Evolutionary conservation across 1,140 invertebrate genomes (phyloP), one percentile per base, ranked within the genome.

Genomic region (Tyrophagus putrescentiae): DNA sequence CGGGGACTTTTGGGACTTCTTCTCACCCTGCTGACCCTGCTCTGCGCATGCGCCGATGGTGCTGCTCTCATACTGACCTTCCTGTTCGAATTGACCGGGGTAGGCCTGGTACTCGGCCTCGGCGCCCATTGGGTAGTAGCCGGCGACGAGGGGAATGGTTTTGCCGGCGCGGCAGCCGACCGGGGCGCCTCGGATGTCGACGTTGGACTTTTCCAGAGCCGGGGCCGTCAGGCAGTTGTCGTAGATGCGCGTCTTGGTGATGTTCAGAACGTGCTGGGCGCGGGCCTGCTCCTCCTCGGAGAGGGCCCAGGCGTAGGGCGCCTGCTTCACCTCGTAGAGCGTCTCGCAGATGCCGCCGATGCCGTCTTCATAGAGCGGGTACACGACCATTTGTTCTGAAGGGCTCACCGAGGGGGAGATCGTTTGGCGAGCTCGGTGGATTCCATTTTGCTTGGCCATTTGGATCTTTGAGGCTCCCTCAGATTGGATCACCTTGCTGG

Each of bases 221-320:
- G 63, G 63, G 27, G 56, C 36, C 6, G 63, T 60, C 28, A 64
- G 21, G 61, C 67, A 68, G 57, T 67, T 67, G 60, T 68, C 62
- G 48, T 65, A 68, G 33, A 64, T 62, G 27, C 61, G 42, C 23
- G 52, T 58, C 44, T 68, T 68, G 48, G 67, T 68, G 0, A 68
- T 63, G 32, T 68, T 68, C n/a, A 68, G 48, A 0, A 68, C 67
- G 7, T 25, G 21, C 21, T 9, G 7, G 7, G 7, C 45, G 21
- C 18, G 25, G 6, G 25, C 2, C 21, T 32, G 18, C 6, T 62
- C 56, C 6, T 27, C 3, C 31, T 62, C 25, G 23, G 23, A 13
- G 27, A 16, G n/a, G 18, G 48, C 7, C 57, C 39, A 42, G 13
- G n/a, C 7, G 23, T 59, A 6, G n/a, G 39, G 39, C 23, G 31